Evolutionary conservation across 2,888 invertebrate genomes (phyloP), one percentile per base, ranked within the genome.

Genomic region (Beris morrisii): DNA sequence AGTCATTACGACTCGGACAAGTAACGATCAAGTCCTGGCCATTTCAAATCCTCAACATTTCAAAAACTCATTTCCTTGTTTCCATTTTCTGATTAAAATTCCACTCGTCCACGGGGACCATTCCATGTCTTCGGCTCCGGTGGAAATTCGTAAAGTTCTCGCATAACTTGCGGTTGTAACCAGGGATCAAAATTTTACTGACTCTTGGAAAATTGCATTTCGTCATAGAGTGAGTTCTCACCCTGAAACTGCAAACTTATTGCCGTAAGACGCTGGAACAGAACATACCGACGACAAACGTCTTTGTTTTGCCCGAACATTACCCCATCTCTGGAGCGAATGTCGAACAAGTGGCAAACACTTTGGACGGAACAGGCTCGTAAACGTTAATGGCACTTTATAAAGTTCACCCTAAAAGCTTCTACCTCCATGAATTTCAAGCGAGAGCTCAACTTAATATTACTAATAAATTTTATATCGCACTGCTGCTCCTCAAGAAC

Each of bases 321-420:
- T 32, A 7, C 7, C 31, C 9, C 31, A 6, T 38, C 45, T 12
- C n/a, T 11, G 7, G 38, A 4, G 6, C 9, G 46, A 13, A 11
- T 30, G 31, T 38, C 9, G 22, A 46, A 46, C 59, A 59, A 59
- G 59, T 59, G 32, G 59, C 48, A 50, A 59, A 48, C 48, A 48
- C 48, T 31, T 59, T 22, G 50, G 48, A 22, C 48, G 32, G 12
- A 63, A 63, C 53, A 32, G 63, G 52, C 63, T 53, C 63, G 53
- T 63, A 63, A 63, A 63, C 48, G 53, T 63, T 63, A 63, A 63
- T 63, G 28, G 63, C 63, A 53, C 63, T 63, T 63, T 63, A 53
- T 53, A 63, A 63, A 63, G 63, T 52, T 63, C 28, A 12, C 44
- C 32, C 52, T 53, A 53, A 43, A 43, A 22, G 43, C 22, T 52